Percentiles rank a stretch among this genome's conserved stretches.
These are phyloP conservation scores for Trissonchulus sp. DNA, from an alignment of 2,888 invertebrate species.

Conservation along the genomic window DNA sequence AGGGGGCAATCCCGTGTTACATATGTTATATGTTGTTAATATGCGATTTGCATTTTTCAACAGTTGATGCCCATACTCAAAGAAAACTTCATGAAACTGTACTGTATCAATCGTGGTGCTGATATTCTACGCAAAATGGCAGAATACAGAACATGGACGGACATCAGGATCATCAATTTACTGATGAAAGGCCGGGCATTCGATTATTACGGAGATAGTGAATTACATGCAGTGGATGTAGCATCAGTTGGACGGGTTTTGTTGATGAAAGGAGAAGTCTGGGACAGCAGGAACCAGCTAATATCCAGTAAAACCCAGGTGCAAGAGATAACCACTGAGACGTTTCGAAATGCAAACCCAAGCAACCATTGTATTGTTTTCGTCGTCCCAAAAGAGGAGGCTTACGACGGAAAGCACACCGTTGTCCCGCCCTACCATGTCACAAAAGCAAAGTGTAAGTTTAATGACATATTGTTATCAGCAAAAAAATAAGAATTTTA, in stretches of 20 bases:
- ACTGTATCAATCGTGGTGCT: conserved; percentile 14
- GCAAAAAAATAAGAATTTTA: no score
- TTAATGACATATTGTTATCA: no score
- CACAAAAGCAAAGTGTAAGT: no score
- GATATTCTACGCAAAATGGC: neutral
- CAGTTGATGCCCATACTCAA: neutral
- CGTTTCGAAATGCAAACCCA: neutral
- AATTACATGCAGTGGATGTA: neutral
- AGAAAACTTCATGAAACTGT: neutral
- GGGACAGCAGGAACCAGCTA: neutral
- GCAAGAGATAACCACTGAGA: neutral
- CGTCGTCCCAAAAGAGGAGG: neutral
- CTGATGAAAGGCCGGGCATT: neutral
- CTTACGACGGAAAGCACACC: no score
- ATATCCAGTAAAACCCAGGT: neutral
- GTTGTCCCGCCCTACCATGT: no score
- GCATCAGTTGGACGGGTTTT: neutral
- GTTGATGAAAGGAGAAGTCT: neutral
- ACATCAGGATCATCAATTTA: neutral
- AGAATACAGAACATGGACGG: conserved; percentile 8
- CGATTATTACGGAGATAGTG: neutral
- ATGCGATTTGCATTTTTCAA: no score
- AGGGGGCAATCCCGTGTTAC: no score
- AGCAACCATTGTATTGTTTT: neutral
- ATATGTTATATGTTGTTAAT: no score